These are phyloP conservation scores for Trichonephila inaurata DNA, from an alignment of 1,140 invertebrate genomes.

Conservation along the genomic window DNA sequence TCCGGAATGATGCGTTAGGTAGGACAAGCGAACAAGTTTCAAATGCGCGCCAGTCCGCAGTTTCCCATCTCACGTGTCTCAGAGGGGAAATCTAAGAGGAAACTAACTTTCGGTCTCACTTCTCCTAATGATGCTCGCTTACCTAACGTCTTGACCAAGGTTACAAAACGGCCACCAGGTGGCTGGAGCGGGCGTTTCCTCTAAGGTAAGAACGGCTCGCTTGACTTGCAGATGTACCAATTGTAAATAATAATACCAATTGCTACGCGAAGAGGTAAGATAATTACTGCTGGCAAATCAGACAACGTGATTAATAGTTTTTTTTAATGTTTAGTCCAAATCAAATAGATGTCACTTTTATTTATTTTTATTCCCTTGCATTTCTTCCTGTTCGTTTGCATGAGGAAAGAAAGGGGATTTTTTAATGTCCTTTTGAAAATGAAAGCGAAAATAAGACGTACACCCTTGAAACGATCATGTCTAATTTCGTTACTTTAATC, in stretches of 20 bases:
- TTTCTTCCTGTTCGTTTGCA: neutral
- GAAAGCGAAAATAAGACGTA: constrained; percentile 2
- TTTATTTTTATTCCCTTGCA: neutral
- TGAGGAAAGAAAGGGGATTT: neutral
- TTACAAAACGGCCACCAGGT: constrained; percentile 34
- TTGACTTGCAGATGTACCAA: neutral
- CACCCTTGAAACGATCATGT: neutral
- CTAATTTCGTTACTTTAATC: constrained; percentile 3
- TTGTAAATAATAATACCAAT: constrained; percentile 23
- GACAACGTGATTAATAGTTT: neutral
- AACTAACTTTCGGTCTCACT: constrained; percentile 23
- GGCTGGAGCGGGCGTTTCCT: neutral
- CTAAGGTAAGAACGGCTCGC: neutral
- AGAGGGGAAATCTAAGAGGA: neutral
- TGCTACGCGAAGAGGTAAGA: neutral
- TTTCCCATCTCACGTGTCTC: constrained; percentile 20
- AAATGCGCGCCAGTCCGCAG: constrained; percentile 30
- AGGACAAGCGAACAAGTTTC: constrained; percentile 11
- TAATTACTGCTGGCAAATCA: neutral
- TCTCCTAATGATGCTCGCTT: constrained; percentile 7
- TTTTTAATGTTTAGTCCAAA: neutral
- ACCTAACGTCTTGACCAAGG: constrained; percentile 40
- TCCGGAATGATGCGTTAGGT: neutral
- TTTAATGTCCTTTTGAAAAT: constrained; percentile 23
- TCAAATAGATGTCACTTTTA: neutral